A percentile compares a stretch with the other conserved stretches of the same genome.
These are phyloP conservation scores for Sarcophilus harrisii DNA, from an alignment of 2,797 vertebrate genomes.

Conservation along the genomic window DNA sequence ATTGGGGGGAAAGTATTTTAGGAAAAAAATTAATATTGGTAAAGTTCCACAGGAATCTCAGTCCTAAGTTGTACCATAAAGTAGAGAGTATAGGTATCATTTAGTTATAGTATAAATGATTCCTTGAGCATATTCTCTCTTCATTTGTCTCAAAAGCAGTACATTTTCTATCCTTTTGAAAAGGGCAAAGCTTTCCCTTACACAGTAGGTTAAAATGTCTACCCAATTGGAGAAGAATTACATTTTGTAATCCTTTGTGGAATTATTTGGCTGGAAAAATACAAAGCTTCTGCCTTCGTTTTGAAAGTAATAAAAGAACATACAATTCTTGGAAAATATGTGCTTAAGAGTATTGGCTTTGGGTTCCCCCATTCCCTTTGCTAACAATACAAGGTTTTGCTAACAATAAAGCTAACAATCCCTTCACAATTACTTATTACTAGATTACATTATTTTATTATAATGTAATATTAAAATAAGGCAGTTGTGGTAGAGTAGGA, in stretches of 20 bases:
- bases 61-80: background rate
- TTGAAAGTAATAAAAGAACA: slow-evolving; percentile 35
- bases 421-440: slow-evolving; percentile 2
- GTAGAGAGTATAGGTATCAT: background rate
- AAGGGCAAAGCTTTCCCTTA: background rate
- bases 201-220: slow-evolving; percentile 19
- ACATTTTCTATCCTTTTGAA: background rate
- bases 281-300: slow-evolving; percentile 14
- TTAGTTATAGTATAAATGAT: background rate
- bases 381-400: too few species aligned
- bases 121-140: background rate
- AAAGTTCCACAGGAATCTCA: background rate
- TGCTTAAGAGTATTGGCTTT: background rate
- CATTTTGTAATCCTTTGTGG: slow-evolving; percentile 3
- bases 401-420: background rate
- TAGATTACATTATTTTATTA: background rate
- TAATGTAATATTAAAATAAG: slow-evolving; percentile 11
- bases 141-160: background rate
- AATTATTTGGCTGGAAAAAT: slow-evolving; percentile 16
- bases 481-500: background rate
- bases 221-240: background rate
- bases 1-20: background rate
- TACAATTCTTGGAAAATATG: background rate
- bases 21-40: background rate
- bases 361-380: background rate